phyloP scores from a whole-genome alignment of 2,113 vertebrate species.

The Brienomyrus longianalis region DNA sequence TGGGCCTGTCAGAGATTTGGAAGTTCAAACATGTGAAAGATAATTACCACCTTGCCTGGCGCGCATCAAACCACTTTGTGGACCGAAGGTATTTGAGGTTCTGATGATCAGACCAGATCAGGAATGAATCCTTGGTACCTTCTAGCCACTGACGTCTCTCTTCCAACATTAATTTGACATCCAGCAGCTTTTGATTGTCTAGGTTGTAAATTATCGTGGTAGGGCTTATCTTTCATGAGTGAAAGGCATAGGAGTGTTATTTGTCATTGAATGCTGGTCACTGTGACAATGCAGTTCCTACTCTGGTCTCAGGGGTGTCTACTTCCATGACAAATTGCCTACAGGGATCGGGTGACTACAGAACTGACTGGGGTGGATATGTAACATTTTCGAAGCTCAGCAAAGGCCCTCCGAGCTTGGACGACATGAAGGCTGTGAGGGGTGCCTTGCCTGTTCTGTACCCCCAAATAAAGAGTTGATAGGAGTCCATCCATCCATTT shows the following conservation, averaged over 20 bases:
- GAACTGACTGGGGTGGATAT: neutral
- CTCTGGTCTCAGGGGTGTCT: neutral
- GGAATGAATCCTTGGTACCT: neutral
- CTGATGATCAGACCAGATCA: neutral
- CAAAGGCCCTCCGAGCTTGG: neutral
- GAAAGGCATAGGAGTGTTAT: neutral
- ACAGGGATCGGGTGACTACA: neutral
- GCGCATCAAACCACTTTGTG: neutral
- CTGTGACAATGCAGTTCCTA: neutral
- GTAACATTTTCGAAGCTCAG: neutral
- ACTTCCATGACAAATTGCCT: neutral
- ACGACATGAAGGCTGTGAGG: neutral
- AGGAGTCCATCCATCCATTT: too few species aligned
- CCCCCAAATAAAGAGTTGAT: neutral
- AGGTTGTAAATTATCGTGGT: neutral
- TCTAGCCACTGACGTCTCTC: neutral
- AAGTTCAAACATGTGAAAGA: neutral
- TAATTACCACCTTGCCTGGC: neutral
- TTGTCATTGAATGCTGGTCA: neutral
- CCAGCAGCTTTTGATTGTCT: neutral
- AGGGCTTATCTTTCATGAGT: neutral
- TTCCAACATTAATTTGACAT: neutral
- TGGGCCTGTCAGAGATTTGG: neutral
- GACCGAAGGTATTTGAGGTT: neutral
- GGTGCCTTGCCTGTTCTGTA: neutral